phyloP scores from a whole-genome alignment of 2,888 invertebrate species.

The Meiosimyza platycephala region DNA sequence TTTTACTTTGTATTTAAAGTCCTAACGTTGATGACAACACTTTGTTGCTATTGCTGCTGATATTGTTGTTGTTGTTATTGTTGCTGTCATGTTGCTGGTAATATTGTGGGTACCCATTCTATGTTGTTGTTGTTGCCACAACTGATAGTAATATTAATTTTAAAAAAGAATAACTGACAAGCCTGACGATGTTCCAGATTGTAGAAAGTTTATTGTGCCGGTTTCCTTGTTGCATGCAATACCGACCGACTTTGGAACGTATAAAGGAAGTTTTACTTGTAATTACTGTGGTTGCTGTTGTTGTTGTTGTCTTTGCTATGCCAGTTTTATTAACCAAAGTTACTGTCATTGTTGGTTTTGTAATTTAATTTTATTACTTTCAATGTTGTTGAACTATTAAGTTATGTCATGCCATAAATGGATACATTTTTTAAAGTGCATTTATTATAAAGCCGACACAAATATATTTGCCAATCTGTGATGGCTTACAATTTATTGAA shows the following conservation, averaged over 20 bases:
- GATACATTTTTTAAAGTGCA: too few species aligned
- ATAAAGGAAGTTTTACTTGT: background rate
- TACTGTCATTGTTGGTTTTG: background rate
- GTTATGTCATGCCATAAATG: background rate
- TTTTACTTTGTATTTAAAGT: background rate
- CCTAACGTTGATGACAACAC: background rate
- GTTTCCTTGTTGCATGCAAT: slow-evolving; percentile 10
- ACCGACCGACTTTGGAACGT: background rate
- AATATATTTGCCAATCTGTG: too few species aligned
- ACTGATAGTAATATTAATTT: too few species aligned
- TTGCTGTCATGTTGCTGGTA: background rate
- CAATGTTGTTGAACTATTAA: background rate
- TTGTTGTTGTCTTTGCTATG: background rate
- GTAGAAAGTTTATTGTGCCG: background rate
- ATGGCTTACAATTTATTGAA: too few species aligned
- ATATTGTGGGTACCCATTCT: background rate
- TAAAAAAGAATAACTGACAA: background rate
- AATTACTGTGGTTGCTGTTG: background rate
- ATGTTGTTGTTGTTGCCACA: background rate
- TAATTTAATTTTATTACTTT: background rate
- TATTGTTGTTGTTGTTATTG: background rate
- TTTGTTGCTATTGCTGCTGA: background rate
- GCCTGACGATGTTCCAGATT: slow-evolving; percentile 2
- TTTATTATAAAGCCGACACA: too few species aligned
- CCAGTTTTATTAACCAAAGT: background rate